These are phyloP conservation scores for Drosophila hydei DNA, from an alignment of 1,140 invertebrate genomes.

Conservation along the genomic window DNA sequence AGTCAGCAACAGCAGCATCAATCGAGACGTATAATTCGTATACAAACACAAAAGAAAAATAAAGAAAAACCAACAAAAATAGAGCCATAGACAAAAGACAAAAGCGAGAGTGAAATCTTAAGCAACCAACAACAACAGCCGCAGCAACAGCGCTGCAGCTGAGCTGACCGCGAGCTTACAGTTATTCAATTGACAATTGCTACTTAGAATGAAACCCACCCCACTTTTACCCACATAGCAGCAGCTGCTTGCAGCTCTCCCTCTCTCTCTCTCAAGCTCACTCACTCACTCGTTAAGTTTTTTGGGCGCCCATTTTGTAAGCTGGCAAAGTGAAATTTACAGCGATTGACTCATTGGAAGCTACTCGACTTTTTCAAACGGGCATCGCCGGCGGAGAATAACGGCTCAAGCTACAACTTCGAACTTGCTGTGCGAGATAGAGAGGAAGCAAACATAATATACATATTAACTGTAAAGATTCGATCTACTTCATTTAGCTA, in stretches of 20 bases:
- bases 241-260: too few species aligned
- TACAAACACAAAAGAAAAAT: conserved; percentile 1
- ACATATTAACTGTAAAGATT: neutral
- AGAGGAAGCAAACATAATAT: neutral
- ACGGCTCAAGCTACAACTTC: neutral
- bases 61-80: neutral
- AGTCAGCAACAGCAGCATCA: neutral
- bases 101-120: conserved; percentile 78
- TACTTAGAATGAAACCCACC: conserved; percentile 48
- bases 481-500: neutral
- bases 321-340: conserved; percentile 42
- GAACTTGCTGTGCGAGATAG: neutral
- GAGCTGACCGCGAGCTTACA: conserved; percentile 18
- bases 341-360: conserved; percentile 34
- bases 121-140: conserved; percentile 22
- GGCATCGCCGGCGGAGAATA: neutral
- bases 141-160: neutral
- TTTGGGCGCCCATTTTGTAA: conserved; percentile 9
- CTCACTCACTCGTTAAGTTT: neutral
- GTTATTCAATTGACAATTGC: conserved; percentile 72
- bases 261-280: neutral
- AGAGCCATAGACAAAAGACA: conserved; percentile 35
- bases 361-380: neutral
- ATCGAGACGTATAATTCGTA: conserved; percentile 27
- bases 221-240: neutral